These are phyloP conservation scores for Mercenaria mercenaria DNA, from an alignment of 1,140 invertebrate genomes.

Conservation along the genomic window DNA sequence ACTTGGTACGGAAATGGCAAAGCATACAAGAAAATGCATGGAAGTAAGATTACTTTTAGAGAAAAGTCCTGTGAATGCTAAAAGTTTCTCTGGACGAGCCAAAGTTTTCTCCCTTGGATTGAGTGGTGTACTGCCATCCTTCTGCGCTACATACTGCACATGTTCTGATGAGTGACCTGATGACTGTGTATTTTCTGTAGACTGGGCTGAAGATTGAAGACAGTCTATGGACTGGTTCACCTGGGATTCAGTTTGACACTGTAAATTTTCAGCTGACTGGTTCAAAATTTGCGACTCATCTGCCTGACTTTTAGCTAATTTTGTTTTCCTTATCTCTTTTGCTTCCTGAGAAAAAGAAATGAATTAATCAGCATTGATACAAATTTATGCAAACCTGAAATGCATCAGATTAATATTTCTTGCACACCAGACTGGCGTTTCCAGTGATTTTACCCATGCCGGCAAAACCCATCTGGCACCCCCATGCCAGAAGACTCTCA, in stretches of 20 bases:
- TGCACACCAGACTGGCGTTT: too few species aligned
- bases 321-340: slow-evolving; percentile 77
- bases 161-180: background rate
- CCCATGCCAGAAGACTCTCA: too few species aligned
- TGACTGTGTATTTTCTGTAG: background rate
- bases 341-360: slow-evolving; percentile 73
- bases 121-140: too few species aligned
- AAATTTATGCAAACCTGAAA: too few species aligned
- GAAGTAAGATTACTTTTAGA: slow-evolving; percentile 34
- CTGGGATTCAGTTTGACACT: background rate
- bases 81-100: background rate
- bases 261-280: slow-evolving; percentile 20
- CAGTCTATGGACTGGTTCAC: background rate
- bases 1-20: too few species aligned
- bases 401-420: too few species aligned
- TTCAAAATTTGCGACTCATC: background rate
- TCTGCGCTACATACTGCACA: background rate
- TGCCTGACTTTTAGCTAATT: slow-evolving; percentile 43
- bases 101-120: background rate
- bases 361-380: too few species aligned
- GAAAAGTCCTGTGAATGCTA: slow-evolving; percentile 44
- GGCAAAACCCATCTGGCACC: too few species aligned
- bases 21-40: too few species aligned
- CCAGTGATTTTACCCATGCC: too few species aligned
- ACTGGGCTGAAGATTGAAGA: background rate